These are phyloP conservation scores for Silurus meridionalis DNA, from an alignment of 2,113 vertebrate species.

Conservation along the genomic window DNA sequence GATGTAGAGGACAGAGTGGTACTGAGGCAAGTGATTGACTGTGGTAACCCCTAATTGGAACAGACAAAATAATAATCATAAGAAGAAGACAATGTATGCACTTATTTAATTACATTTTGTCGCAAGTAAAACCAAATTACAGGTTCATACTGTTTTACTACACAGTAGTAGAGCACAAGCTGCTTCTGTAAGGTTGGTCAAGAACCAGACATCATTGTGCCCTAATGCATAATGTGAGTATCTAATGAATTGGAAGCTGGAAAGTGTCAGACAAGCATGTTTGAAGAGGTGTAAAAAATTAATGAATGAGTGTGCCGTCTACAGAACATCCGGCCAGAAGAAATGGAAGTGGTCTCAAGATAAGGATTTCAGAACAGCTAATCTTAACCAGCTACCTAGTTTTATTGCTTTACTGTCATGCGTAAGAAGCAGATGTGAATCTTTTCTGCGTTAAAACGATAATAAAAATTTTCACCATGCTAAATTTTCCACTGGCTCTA, in stretches of 20 bases:
- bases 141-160: background rate
- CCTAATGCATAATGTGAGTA: background rate
- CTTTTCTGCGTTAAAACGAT: background rate
- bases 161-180: background rate
- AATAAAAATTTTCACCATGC: background rate
- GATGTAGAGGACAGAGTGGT: no score
- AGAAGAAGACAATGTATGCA: no score
- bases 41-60: no score
- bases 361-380: background rate
- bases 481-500: background rate
- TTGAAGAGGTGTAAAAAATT: background rate
- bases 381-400: background rate
- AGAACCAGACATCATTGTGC: slow-evolving; percentile 6
- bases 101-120: background rate
- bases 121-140: background rate
- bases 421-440: background rate
- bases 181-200: background rate
- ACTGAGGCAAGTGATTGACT: no score
- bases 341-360: no score
- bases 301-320: background rate
- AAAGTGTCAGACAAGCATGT: background rate
- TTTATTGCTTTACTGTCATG: background rate
- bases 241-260: background rate
- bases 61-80: no score
- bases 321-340: no score